Evolutionary conservation across 2,888 invertebrate genomes (phyloP), one percentile per base, ranked within the genome.

Genomic region (Ischnus inquisitorius): DNA sequence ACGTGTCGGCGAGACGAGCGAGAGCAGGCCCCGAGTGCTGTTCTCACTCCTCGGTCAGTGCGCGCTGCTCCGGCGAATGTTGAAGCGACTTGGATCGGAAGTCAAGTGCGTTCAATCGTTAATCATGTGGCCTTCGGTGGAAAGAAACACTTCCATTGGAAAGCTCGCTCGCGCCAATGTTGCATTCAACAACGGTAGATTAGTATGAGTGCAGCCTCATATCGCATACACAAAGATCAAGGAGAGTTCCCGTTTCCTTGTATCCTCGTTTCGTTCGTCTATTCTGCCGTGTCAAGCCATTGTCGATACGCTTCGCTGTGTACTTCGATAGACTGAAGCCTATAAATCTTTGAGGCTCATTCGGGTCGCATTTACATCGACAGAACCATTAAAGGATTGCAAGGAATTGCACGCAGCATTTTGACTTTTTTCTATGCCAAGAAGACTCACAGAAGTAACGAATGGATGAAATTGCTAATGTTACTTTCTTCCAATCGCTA

Each of bases 41-140:
- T 80, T 71, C 77, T 65, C 72, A 67, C 75, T 75, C 64, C 81
- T 79, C 81, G 80, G 83, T 84, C 83, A 81, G 60, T 62, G 54
- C 64, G 68, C 62, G 48, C 43, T 62, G 69, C 68, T 79, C 86
- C 86, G 76, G 88, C 88, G 88, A 89, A 89, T 89, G 89, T 89
- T 88, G 90, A 86, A 87, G 87, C 88, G 89, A 87, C 87, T 88
- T 86, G 87, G 90, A 92, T 92, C 93, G 92, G 92, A 92, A 93
- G 92, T 93, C 93, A 92, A 93, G 93, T 92, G 93, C 92, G 91
- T 92, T 91, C 91, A 88, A 90, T 93, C 93, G 92, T 93, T 93
- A 93, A 93, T 93, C 93, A 93, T 90, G 88, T 83, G 88, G 88
- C 83, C 88, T 81, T 84, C 83, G 65, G 72, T 88, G 89, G 89